A percentile compares a stretch with the other conserved stretches of the same genome.
phyloP scores from a whole-genome alignment of 2,113 vertebrate species.

The Glareola pratincola region DNA sequence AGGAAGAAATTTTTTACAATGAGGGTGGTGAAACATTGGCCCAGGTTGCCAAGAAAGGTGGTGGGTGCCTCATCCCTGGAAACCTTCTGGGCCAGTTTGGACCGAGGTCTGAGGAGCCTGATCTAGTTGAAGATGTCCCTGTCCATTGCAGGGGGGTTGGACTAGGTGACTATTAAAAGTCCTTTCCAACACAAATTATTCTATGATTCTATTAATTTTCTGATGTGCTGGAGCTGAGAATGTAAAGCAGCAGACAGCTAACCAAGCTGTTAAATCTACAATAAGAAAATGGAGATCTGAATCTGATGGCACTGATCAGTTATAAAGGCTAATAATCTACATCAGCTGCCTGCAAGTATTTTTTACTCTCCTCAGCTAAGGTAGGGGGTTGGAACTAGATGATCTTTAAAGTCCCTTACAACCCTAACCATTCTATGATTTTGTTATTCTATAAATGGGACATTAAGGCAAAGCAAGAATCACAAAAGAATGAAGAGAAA shows the following conservation, averaged over 20 bases:
- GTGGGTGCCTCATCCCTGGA: background rate
- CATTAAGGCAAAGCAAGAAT: background rate
- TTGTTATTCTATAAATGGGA: background rate
- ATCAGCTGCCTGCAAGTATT: background rate
- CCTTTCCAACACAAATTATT: background rate
- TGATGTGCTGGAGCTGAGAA: background rate
- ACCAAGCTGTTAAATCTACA: background rate
- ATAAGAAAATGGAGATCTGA: background rate
- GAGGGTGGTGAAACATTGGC: background rate
- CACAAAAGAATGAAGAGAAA: background rate
- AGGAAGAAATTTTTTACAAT: background rate
- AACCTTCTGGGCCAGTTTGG: background rate
- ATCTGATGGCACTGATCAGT: background rate
- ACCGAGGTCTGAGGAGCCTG: background rate
- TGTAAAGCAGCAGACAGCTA: background rate
- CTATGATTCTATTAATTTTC: background rate
- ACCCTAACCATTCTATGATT: too few relatives aligned
- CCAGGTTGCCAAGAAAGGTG: background rate
- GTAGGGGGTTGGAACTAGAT: background rate
- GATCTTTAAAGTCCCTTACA: too few relatives aligned
- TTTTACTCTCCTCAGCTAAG: background rate
- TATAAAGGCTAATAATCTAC: background rate
- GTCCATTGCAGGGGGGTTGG: background rate
- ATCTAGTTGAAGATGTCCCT: background rate
- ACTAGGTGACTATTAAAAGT: background rate